A percentile compares a stretch with the other conserved stretches of the same genome.
Conservation (phyloP, 2,113 vertebrate species). For the Spea bombifrons region DNA sequence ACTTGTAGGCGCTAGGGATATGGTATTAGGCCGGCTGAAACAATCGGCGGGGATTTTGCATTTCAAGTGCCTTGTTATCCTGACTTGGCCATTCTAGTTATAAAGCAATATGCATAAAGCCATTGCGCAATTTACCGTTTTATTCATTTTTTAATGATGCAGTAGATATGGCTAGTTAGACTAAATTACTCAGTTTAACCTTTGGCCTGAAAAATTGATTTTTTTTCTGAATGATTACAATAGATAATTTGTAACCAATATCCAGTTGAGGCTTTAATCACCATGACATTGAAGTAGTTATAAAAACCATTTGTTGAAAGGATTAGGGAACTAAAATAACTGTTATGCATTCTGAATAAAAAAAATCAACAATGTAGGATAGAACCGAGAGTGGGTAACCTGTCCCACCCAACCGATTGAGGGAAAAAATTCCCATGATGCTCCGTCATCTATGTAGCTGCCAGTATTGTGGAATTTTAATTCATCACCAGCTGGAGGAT, state of each 20-base stretch:
- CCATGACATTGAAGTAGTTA: background rate
- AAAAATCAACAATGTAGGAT: too few species aligned
- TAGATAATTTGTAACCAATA: constrained; percentile 2
- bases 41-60: constrained; percentile 19
- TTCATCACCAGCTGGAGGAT: too few species aligned
- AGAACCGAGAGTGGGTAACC: too few species aligned
- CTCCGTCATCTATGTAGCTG: too few species aligned
- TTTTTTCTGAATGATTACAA: constrained; percentile 20
- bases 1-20: background rate
- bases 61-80: constrained; percentile 1
- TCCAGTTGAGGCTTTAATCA: background rate
- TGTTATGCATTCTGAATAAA: background rate
- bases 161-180: background rate
- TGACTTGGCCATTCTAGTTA: constrained; percentile 4
- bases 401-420: too few species aligned
- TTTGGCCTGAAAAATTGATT: background rate
- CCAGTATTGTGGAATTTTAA: too few species aligned
- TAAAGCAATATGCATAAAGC: constrained; percentile 21
- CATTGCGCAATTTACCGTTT: constrained; percentile 20
- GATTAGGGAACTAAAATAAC: background rate
- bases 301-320: background rate
- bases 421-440: too few species aligned
- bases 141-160: constrained; percentile 19
- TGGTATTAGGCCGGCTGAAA: constrained; percentile 15
- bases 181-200: background rate